A percentile compares a stretch with the other conserved stretches of the same genome.
These are phyloP conservation scores for Anabas testudineus DNA, from an alignment of 2,797 vertebrate species.

Conservation along the genomic window DNA sequence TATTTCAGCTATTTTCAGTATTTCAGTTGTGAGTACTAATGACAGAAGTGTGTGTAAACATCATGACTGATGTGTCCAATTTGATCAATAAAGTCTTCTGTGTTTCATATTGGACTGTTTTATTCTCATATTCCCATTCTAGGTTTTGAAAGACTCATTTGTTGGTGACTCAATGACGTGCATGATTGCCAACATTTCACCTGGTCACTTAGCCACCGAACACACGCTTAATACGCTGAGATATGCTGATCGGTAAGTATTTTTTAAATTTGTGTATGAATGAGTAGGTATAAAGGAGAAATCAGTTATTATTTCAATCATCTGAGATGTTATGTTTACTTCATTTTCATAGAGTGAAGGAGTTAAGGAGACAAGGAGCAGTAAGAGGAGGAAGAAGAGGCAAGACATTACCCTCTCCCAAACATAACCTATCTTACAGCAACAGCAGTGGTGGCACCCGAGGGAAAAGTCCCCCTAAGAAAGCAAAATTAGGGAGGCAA, in stretches of 20 bases:
- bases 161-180: slow-evolving; percentile 93
- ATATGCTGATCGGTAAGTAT: slow-evolving; percentile 91
- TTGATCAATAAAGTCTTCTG: not conserved
- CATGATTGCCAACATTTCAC: slow-evolving; percentile 96
- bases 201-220: slow-evolving; percentile 89
- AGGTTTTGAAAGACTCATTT: slow-evolving; percentile 95
- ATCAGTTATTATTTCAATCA: too few species aligned
- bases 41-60: not conserved
- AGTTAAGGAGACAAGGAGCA: slow-evolving; percentile 85
- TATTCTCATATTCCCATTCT: slow-evolving; percentile 30
- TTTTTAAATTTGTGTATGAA: slow-evolving; percentile 9
- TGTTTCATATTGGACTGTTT: slow-evolving; percentile 1
- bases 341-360: slow-evolving; percentile 87
- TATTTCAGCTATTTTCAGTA: not conserved
- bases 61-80: not conserved
- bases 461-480: slow-evolving; percentile 85
- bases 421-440: slow-evolving; percentile 75
- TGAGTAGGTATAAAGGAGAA: not conserved
- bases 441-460: slow-evolving; percentile 39
- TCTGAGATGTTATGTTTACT: not conserved
- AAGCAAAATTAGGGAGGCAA: slow-evolving; percentile 80
- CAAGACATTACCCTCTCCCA: slow-evolving; percentile 76
- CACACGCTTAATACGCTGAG: slow-evolving; percentile 93
- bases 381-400: slow-evolving; percentile 50
- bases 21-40: not conserved